A percentile compares a stretch with the other conserved stretches of the same genome.
Evolutionary conservation across 2,797 vertebrate genomes (phyloP).

Genomic region (Gallinago stenura): DNA sequence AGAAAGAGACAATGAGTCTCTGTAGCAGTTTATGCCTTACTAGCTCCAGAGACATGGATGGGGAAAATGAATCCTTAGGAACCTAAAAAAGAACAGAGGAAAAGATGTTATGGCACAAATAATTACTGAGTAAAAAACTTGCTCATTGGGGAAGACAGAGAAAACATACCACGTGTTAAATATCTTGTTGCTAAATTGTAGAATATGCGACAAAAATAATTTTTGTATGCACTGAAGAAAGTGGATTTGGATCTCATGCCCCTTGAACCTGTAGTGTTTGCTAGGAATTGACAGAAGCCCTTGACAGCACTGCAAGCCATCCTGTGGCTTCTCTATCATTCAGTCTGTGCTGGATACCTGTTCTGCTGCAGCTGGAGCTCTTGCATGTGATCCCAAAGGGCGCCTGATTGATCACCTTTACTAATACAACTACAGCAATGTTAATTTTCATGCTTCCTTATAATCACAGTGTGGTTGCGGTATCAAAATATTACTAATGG

Average conservation of each 20-base stretch:
- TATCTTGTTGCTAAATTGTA: not conserved
- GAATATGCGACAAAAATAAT: not conserved
- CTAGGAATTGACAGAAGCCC: not conserved
- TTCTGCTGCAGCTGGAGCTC: not conserved
- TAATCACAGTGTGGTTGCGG: not conserved
- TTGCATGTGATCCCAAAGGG: not conserved
- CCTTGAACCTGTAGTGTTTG: not conserved
- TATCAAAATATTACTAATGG: not conserved
- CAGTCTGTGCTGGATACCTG: not conserved
- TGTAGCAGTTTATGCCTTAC: not conserved
- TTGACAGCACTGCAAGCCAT: not conserved
- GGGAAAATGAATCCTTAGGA: not conserved
- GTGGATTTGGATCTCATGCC: not conserved
- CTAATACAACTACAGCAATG: not conserved
- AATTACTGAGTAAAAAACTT: not conserved
- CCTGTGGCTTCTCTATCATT: not conserved
- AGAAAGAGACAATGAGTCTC: not conserved
- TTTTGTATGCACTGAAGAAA: not conserved
- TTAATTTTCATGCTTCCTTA: not conserved
- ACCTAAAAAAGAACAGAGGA: not conserved
- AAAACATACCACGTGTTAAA: not conserved
- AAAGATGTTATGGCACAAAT: not conserved
- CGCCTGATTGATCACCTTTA: not conserved
- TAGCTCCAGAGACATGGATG: not conserved
- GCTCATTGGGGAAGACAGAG: not conserved